These are phyloP conservation scores for Eulithis testata DNA, from an alignment of 2,888 invertebrate genomes.

Conservation along the genomic window DNA sequence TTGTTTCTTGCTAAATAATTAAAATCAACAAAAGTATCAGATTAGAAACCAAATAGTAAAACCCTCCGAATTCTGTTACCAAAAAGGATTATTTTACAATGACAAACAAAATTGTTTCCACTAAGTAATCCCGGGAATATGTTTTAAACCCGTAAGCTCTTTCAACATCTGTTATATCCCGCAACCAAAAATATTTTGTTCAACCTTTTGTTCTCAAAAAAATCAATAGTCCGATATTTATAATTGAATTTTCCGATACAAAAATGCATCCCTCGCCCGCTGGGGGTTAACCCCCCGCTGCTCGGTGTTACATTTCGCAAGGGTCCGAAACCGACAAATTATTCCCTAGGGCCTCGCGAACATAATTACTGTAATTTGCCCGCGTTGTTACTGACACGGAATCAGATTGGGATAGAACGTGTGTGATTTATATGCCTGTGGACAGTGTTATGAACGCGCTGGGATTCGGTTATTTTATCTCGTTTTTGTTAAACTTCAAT, in stretches of 20 bases:
- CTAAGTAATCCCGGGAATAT: slow-evolving; percentile 16
- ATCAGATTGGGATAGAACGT: slow-evolving; percentile 43
- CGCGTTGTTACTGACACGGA: slow-evolving; percentile 58
- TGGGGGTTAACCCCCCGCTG: slow-evolving; percentile 26
- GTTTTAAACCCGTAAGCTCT: slow-evolving; percentile 23
- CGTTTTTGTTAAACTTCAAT: too few relatives aligned
- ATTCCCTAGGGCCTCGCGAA: slow-evolving; percentile 64
- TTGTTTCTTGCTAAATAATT: too few relatives aligned
- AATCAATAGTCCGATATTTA: slow-evolving; percentile 33
- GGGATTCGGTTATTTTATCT: background rate
- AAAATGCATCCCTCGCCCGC: slow-evolving; percentile 50
- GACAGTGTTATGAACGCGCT: slow-evolving; percentile 19
- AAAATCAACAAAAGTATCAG: too few relatives aligned
- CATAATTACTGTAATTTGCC: slow-evolving; percentile 77
- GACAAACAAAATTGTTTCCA: slow-evolving; percentile 19
- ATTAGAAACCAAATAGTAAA: background rate
- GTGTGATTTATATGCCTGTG: slow-evolving; percentile 18
- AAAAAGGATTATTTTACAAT: background rate
- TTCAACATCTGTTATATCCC: slow-evolving; percentile 21
- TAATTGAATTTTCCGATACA: slow-evolving; percentile 43
- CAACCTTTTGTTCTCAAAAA: slow-evolving; percentile 22
- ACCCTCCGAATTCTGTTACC: background rate
- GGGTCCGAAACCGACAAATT: slow-evolving; percentile 67
- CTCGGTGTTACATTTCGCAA: slow-evolving; percentile 63
- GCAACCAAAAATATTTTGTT: slow-evolving; percentile 8